Evolutionary conservation across 2,113 vertebrate species (phyloP), one percentile per base, ranked within the genome.

Genomic region (Sardina pilchardus): DNA sequence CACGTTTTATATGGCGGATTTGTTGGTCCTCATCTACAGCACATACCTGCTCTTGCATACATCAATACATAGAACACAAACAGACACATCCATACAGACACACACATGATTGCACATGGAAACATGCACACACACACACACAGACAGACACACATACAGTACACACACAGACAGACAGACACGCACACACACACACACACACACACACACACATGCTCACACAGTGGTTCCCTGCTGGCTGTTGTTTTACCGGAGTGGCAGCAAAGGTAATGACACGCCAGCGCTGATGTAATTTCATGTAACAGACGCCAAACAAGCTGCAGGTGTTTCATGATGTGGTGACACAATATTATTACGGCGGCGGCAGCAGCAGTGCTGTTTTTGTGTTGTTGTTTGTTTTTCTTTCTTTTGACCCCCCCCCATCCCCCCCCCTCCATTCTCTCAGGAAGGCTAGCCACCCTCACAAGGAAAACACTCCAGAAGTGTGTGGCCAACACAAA

Each of bases 261-360:
- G 84, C 87, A 83, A 85, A 89, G 87, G 87, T 89, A 88, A 89
- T 88, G 84, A 88, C 78, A 84, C 48, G 42, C 44, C 42, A 63
- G 83, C 84, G 47, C 89, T 94, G 94, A 94, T 93, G 91, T 94
- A 93, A 94, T 89, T 91, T 91, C 83, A 89, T 91, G 93, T 91
- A 94, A 95, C 94, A 94, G 87, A 92, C 93, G 90, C 93, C 88
- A 89, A 90, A 90, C 90, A 88, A 86, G 89, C 88, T 88, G 82
- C 88, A 91, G 91, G 88, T 91, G 87, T 91, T 88, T 89, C 63
- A 50, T 89, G 84, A 82, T 81, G 83, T 44, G 43, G 81, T 85
- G 75, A 87, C 81, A 47, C 86, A 50, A 88, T 88, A 85, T 88
- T 88, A 81, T 89, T 86, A 86, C 90, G 90, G 87, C 87, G 83